Evolutionary conservation across 2,797 vertebrate species (phyloP).

Genomic region (Lithobates pipiens): DNA sequence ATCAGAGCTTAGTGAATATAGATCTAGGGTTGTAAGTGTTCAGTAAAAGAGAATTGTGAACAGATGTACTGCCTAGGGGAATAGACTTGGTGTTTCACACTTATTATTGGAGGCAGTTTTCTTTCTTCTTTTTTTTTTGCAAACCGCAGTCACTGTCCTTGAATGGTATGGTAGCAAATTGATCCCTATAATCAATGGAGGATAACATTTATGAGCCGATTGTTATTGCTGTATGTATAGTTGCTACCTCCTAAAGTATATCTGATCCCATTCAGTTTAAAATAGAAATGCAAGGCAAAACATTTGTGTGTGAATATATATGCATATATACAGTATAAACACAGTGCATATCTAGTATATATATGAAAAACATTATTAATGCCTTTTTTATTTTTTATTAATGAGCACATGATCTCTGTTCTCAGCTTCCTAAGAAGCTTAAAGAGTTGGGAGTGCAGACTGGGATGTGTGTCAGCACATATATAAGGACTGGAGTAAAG

Average conservation of each 20-base stretch:
- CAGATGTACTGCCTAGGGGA: constrained; percentile 47
- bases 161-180: constrained; percentile 11
- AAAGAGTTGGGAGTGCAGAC: too few relatives aligned
- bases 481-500: too few relatives aligned
- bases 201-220: not conserved
- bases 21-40: constrained; percentile 50
- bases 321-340: too few relatives aligned
- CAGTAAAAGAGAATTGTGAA: constrained; percentile 45
- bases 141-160: constrained; percentile 20
- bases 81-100: constrained; percentile 44
- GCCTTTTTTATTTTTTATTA: too few relatives aligned
- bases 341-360: too few relatives aligned
- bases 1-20: constrained; percentile 50
- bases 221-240: not conserved
- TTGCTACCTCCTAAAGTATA: not conserved
- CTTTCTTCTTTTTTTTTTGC: not conserved
- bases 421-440: too few relatives aligned
- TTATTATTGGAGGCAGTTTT: constrained; percentile 37
- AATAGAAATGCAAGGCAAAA: too few relatives aligned
- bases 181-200: not conserved
- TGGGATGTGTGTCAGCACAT: too few relatives aligned
- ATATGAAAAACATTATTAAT: too few relatives aligned
- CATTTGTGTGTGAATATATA: too few relatives aligned
- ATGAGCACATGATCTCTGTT: too few relatives aligned
- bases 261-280: too few relatives aligned